Evolutionary conservation across 2,888 invertebrate genomes (phyloP), one percentile per base, ranked within the genome.

Genomic region (Rhamphomyia laevipes): DNA sequence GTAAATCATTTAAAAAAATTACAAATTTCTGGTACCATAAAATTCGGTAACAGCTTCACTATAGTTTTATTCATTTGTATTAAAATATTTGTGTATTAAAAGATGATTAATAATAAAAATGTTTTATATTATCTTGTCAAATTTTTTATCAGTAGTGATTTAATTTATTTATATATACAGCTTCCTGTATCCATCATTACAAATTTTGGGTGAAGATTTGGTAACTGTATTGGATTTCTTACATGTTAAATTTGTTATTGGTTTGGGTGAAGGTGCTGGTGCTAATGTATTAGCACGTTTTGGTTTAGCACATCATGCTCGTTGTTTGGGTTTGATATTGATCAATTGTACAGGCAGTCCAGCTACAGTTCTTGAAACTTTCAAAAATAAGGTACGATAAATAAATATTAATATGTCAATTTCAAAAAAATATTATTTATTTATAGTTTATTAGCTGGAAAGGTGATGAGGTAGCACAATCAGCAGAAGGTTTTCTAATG

Each of bases 291-390:
- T 89, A 48, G 86, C 88, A 4, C 77, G 91, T 53, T 90, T 89
- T 64, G 90, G 88, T 53, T 75, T 90, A 62, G 84, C 84, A 16
- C 84, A 89, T 68, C 85, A 88, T 1, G 76, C 83, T 17, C 75
- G 89, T 41, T 80, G 82, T 43, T 74, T 89, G 53, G 91, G 90
- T 27, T 77, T 90, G 37, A 80, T 88, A 60, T 76, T 92, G 54
- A 85, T 92, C 59, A 90, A 92, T 74, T 86, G 87, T 66, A 91
- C 91, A 0, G 86, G 84, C 21, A 86, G 88, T 45, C 85, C 89
- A 9, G 86, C 88, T 4, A 86, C 88, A 4, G 86, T 91, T 50
- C 77, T 89, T 62, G 89, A 91, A 64, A 86, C 86, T 56, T 84
- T 92, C 69, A 84, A 86, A 66, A 85, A 82, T 63, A 82, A 89